A percentile compares a stretch with the other conserved stretches of the same genome.
These are phyloP conservation scores for Andrena minutula DNA, from an alignment of 2,888 invertebrate genomes.

Conservation along the genomic window DNA sequence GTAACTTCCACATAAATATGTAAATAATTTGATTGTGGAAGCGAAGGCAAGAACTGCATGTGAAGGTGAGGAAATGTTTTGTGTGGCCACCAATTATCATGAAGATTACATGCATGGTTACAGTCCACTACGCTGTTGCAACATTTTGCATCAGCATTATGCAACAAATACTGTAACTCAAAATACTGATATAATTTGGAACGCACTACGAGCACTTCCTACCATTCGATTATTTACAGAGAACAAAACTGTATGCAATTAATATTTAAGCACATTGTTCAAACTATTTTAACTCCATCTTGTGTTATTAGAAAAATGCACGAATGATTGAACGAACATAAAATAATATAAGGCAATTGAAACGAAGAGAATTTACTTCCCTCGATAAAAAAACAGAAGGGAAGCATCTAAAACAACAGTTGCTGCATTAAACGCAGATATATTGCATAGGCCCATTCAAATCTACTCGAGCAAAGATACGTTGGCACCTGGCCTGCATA, in stretches of 20 bases:
- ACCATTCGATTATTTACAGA: background rate
- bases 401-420: background rate
- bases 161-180: background rate
- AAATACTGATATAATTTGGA: background rate
- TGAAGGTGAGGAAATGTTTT: background rate
- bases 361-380: background rate
- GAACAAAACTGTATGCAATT: background rate
- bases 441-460: constrained; percentile 4
- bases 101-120: background rate
- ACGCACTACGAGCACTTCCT: background rate
- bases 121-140: background rate
- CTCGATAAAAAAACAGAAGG: too few species aligned
- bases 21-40: too few species aligned
- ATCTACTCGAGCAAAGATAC: constrained; percentile 9
- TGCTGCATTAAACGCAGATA: background rate
- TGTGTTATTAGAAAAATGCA: background rate
- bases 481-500: constrained; percentile 51
- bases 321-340: background rate
- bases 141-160: background rate
- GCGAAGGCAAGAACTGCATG: too few species aligned
- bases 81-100: background rate
- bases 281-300: background rate
- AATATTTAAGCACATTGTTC: background rate
- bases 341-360: background rate
- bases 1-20: too few species aligned